phyloP scores from a whole-genome alignment of 2,888 invertebrate species.

The Heliconius hortense region DNA sequence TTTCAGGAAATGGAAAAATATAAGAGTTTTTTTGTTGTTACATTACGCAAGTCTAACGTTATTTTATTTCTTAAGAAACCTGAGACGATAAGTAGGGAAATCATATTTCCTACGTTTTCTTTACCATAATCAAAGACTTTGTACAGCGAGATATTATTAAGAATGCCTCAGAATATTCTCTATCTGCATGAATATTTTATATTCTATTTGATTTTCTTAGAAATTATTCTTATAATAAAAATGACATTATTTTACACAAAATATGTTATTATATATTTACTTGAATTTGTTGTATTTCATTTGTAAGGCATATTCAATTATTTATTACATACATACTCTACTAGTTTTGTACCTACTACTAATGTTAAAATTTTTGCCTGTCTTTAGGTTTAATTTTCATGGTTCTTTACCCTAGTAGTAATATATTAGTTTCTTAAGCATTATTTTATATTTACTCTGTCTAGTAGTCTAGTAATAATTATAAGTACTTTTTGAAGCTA shows the following conservation, averaged over 20 bases:
- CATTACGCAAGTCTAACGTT: background rate
- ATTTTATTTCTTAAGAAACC: background rate
- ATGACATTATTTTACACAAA: background rate
- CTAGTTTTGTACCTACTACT: no score
- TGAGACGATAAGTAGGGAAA: background rate
- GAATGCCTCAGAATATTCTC: conserved; percentile 3
- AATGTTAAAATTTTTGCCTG: no score
- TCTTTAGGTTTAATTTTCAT: no score
- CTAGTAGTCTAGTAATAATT: no score
- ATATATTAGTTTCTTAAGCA: no score
- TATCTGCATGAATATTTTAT: conserved; percentile 20
- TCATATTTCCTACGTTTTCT: conserved; percentile 13
- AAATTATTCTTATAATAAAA: conserved; percentile 6
- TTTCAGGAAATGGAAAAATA: background rate
- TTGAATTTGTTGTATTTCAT: background rate
- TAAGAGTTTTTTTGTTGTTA: background rate
- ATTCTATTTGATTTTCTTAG: background rate
- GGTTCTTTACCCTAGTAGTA: no score
- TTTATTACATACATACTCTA: no score
- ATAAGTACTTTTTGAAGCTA: no score
- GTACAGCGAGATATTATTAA: conserved; percentile 12
- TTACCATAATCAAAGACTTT: conserved; percentile 17
- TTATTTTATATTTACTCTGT: no score
- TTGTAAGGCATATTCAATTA: no score
- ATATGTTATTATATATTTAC: background rate